These are phyloP conservation scores for Myxocyprinus asiaticus DNA, from an alignment of 2,113 vertebrate genomes.

Conservation along the genomic window DNA sequence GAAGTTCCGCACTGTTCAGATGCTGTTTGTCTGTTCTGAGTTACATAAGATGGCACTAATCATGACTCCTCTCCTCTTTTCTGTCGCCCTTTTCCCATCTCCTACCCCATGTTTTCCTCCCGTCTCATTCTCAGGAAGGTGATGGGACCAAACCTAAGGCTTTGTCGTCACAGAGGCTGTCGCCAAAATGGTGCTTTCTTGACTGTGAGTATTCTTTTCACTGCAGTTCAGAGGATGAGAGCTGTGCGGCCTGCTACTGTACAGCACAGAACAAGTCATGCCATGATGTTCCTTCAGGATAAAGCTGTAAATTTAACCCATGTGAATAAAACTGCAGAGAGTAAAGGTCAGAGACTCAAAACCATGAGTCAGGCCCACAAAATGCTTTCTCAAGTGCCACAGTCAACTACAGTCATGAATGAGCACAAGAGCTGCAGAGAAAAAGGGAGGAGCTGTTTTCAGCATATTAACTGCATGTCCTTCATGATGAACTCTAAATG, in stretches of 20 bases:
- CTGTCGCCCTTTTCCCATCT: background rate
- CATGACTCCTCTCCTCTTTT: background rate
- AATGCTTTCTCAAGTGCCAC: background rate
- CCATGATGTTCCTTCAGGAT: background rate
- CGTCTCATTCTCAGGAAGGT: constrained; percentile 75
- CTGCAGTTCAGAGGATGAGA: background rate
- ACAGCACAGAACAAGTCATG: background rate
- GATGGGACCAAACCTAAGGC: constrained; percentile 80
- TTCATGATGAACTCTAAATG: constrained; percentile 33
- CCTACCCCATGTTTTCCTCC: background rate
- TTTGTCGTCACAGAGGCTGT: constrained; percentile 84
- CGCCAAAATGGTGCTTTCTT: constrained; percentile 95
- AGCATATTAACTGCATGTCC: constrained; percentile 40
- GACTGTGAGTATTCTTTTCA: constrained; percentile 85
- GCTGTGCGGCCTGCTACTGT: background rate
- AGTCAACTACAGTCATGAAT: constrained; percentile 32
- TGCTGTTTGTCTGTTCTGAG: background rate
- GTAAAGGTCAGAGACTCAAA: constrained; percentile 1
- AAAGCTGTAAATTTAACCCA: constrained; percentile 12
- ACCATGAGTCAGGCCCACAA: background rate
- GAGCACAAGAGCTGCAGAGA: background rate
- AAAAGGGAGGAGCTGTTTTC: constrained; percentile 26
- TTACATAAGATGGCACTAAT: background rate
- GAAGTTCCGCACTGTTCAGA: background rate
- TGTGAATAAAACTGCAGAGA: background rate